Evolutionary conservation across 2,888 invertebrate species (phyloP).

Genomic region (Tipula unca): DNA sequence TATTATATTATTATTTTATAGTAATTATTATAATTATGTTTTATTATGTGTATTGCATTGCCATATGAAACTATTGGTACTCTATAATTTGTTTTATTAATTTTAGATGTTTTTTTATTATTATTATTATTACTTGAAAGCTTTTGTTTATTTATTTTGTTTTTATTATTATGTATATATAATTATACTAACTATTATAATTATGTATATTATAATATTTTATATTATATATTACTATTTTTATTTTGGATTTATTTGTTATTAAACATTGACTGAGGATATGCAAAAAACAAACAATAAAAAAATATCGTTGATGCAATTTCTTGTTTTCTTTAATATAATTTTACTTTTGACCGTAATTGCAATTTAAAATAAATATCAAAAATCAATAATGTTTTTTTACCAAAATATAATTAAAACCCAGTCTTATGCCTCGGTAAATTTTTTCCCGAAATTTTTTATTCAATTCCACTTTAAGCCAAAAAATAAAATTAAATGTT

Average conservation of each 20-base stretch:
- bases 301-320: background rate
- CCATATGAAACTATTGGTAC: background rate
- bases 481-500: background rate
- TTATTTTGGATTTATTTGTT: background rate
- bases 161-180: background rate
- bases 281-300: background rate
- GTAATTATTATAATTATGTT: background rate
- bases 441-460: background rate
- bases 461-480: background rate
- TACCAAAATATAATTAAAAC: background rate
- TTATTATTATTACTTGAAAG: slow-evolving; percentile 8
- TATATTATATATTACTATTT: background rate
- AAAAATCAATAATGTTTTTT: background rate
- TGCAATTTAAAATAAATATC: background rate
- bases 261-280: background rate
- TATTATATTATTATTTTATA: background rate
- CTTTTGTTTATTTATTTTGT: background rate
- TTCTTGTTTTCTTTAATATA: background rate
- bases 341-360: background rate
- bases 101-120: background rate
- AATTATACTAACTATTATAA: background rate
- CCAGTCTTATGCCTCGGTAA: background rate
- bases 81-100: background rate
- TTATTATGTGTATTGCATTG: background rate
- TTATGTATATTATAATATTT: background rate